These are phyloP conservation scores for Noctua pronuba DNA, from an alignment of 2,888 invertebrate species.

Conservation along the genomic window DNA sequence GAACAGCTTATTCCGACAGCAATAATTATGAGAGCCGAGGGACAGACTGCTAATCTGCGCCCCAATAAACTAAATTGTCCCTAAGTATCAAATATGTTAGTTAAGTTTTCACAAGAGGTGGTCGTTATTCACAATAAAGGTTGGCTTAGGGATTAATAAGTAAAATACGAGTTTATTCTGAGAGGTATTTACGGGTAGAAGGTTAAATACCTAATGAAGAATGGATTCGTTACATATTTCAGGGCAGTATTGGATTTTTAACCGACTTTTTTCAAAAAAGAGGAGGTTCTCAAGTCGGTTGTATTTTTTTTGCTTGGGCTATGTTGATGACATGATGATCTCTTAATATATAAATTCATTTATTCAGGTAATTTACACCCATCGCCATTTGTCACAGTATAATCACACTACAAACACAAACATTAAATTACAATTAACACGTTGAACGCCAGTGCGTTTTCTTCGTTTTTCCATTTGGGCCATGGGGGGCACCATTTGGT, in stretches of 20 bases:
- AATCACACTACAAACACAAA: no score
- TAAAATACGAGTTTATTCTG: conserved; percentile 56
- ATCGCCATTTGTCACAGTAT: no score
- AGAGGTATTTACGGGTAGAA: conserved; percentile 10
- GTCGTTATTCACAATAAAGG: conserved; percentile 54
- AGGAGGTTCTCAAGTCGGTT: no score
- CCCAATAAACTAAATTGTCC: conserved; percentile 39
- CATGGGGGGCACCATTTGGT: no score
- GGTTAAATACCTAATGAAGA: conserved; percentile 10
- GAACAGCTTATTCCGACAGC: not conserved
- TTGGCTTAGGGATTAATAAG: conserved; percentile 49
- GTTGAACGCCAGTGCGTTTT: no score
- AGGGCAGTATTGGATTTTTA: not conserved
- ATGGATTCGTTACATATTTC: conserved; percentile 13
- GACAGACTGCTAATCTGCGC: conserved; percentile 10
- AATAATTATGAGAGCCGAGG: conserved; percentile 9
- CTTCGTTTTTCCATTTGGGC: no score
- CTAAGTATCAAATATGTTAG: conserved; percentile 51
- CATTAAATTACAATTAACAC: no score
- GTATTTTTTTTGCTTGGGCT: no score
- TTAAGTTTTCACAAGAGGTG: conserved; percentile 53
- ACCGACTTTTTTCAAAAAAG: no score
- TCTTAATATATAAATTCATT: no score
- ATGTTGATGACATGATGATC: no score
- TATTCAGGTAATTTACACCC: no score